A percentile compares a stretch with the other conserved stretches of the same genome.
These are phyloP conservation scores for Eupithecia pulchellata DNA, from an alignment of 2,888 invertebrate species.

Conservation along the genomic window DNA sequence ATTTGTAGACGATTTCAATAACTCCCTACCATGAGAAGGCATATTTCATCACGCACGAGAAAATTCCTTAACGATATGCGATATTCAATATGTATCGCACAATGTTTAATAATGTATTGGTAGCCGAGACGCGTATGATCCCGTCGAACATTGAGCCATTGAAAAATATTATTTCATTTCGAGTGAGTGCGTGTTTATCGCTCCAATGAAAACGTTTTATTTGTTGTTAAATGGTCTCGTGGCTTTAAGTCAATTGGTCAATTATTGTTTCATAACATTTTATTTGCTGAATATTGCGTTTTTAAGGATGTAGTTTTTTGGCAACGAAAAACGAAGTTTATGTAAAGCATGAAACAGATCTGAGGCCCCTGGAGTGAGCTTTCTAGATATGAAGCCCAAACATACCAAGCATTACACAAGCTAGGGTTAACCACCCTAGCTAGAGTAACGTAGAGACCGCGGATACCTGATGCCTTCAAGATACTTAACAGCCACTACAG, in stretches of 20 bases:
- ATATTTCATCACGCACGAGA: conserved; percentile 49
- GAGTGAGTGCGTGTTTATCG: conserved; percentile 51
- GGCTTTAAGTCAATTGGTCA: conserved; percentile 40
- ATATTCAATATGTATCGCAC: conserved; percentile 51
- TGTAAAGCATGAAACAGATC: no score
- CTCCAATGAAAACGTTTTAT: conserved; percentile 46
- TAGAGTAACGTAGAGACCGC: no score
- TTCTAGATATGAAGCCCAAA: no score
- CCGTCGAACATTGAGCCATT: conserved; percentile 58
- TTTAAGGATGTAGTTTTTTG: background rate
- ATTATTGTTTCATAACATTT: conserved; percentile 28
- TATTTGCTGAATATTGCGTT: conserved; percentile 14
- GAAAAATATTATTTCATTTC: conserved; percentile 52
- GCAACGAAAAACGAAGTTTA: background rate
- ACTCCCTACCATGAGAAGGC: conserved; percentile 28
- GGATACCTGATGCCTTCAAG: no score
- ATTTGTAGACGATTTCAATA: conserved; percentile 14
- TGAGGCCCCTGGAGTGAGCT: no score
- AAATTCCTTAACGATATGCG: conserved; percentile 47
- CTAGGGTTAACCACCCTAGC: no score
- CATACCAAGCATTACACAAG: no score
- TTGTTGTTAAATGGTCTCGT: conserved; percentile 37
- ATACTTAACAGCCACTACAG: no score
- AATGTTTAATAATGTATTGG: conserved; percentile 63
- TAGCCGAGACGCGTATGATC: conserved; percentile 55